Evolutionary conservation across 2,888 invertebrate species (phyloP), one percentile per base, ranked within the genome.

Genomic region (Cephonodes hylas): DNA sequence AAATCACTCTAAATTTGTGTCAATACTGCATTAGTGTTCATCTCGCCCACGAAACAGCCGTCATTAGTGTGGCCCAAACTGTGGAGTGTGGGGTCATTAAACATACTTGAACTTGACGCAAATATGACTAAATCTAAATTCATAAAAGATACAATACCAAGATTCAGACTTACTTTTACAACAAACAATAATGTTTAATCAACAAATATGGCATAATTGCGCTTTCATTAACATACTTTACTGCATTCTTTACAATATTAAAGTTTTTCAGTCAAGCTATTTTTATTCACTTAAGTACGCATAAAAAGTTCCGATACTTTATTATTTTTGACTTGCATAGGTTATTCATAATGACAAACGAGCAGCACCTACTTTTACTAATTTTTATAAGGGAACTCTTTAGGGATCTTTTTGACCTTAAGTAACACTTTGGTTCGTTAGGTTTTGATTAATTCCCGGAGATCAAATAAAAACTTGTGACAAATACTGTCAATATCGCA

Each of bases 1-100:
- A 84, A 89, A 86, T 85, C 83, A 84, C 79, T 84, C 79, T 79
- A 83, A 76, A 87, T 84, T 84, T 76, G 77, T 80, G 81, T 77
- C 81, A 7, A 53, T 53, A 53, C 25, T 42, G 42, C 38, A 53
- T 53, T 48, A 42, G 53, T 60, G 38, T 13, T 53, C 53, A 42
- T 42, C 57, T 58, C 15, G 57, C 38, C 34, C n/a, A 20, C 42
- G 38, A 58, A 58, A 42, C 57, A 2, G 38, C n/a, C 6, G n/a
- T 58, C 38, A 42, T 53, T 53, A 53, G 31, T 10, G 1, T 5
- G 3, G 18, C n/a, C n/a, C n/a, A n/a, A n/a, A n/a, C n/a, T n/a
- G n/a, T 31, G 18, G 4, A 27, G 10, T 31, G 15, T 8, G 27
- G 4, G 18, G 15, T 10, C 8, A 53, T 10, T 53, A 31, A 18